These are phyloP conservation scores for Hylaea fasciaria DNA, from an alignment of 2,888 invertebrate species.

Conservation along the genomic window DNA sequence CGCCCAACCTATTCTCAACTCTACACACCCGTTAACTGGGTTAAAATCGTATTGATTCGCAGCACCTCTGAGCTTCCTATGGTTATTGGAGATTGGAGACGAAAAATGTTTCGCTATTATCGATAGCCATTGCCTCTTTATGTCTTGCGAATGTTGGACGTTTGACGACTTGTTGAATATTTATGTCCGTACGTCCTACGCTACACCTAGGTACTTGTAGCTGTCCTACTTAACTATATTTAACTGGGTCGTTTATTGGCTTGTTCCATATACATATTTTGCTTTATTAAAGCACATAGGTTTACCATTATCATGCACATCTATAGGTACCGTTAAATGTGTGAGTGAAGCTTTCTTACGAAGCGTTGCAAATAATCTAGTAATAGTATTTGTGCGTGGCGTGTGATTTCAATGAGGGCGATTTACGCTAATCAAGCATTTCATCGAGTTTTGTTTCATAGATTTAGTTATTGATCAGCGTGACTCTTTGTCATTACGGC, in stretches of 20 bases:
- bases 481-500: no score
- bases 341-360: no score
- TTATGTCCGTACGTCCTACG: neutral
- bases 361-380: no score
- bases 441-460: no score
- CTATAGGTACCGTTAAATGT: no score
- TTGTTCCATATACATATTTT: neutral
- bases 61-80: neutral
- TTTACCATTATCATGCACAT: no score
- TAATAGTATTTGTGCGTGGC: no score
- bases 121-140: constrained; percentile 9
- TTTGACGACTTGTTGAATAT: constrained; percentile 11
- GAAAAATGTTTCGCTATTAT: constrained; percentile 27
- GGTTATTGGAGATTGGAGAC: constrained; percentile 6
- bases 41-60: neutral
- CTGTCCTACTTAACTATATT: constrained; percentile 29
- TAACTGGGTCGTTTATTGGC: constrained; percentile 14
- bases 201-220: neutral
- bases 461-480: no score
- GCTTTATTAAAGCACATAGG: neutral
- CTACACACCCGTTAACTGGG: neutral
- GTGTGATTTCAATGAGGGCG: no score
- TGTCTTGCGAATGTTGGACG: constrained; percentile 10
- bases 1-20: constrained; percentile 12
- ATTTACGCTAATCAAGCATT: no score